Conservation (phyloP, 2,888 invertebrate genomes). For the Macaria liturata region DNA sequence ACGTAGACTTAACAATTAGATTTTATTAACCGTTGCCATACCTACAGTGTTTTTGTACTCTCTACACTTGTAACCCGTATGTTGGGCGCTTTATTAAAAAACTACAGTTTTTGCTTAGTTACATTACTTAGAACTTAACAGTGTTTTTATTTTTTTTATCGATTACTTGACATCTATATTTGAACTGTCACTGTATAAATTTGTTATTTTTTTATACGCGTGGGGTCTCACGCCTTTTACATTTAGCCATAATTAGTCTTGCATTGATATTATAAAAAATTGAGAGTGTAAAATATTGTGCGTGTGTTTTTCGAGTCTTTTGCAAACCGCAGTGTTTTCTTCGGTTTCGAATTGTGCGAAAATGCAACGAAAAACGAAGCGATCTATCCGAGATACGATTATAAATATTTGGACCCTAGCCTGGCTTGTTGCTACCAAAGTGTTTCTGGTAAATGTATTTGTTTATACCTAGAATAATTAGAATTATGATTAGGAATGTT, state of each 20-base stretch:
- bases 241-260: no score
- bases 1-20: conserved; percentile 50
- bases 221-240: no score
- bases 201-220: no score
- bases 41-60: conserved; percentile 51
- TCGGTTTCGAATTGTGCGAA: conserved; percentile 19
- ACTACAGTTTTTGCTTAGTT: no score
- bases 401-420: conserved; percentile 67
- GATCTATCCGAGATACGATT: conserved; percentile 18
- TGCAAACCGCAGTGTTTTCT: conserved; percentile 8
- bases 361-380: conserved; percentile 28
- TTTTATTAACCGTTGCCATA: conserved; percentile 14
- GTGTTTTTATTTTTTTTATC: no score
- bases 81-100: neutral
- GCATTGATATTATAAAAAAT: no score
- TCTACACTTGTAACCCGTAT: conserved; percentile 16
- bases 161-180: neutral
- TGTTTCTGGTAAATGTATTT: conserved; percentile 63
- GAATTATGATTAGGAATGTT: no score
- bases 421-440: conserved; percentile 72
- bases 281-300: no score
- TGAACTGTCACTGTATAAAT: conserved; percentile 2
- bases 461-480: no score
- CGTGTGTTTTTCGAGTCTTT: no score
- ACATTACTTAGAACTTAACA: no score